Evolutionary conservation across 2,113 vertebrate genomes (phyloP).

Genomic region (Ciconia stormi): DNA sequence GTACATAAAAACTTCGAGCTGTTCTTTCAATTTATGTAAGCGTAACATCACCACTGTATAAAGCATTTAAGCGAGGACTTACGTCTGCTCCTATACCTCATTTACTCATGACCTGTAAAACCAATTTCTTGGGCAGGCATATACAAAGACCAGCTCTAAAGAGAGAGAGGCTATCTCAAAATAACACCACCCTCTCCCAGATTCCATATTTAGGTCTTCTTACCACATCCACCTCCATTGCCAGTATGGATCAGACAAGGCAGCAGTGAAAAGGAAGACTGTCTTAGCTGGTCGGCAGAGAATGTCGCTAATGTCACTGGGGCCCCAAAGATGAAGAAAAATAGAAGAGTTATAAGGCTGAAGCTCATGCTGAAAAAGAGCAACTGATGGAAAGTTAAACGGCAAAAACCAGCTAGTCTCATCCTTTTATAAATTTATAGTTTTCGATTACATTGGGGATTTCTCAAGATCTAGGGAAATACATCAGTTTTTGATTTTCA

Average conservation of each 20-base stretch:
- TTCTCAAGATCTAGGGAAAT: neutral
- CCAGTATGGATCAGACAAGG: neutral
- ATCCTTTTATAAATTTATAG: neutral
- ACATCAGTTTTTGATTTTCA: neutral
- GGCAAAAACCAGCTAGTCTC: neutral
- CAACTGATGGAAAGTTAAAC: neutral
- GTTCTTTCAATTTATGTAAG: neutral
- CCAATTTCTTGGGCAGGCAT: fast-evolving
- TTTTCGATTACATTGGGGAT: neutral
- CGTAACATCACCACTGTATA: neutral
- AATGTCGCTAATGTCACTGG: neutral
- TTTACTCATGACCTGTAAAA: neutral
- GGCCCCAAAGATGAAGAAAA: neutral
- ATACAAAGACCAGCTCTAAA: neutral
- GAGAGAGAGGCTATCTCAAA: neutral
- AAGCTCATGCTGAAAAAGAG: neutral
- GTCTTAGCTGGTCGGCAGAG: neutral
- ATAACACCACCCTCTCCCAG: neutral
- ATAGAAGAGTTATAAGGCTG: neutral
- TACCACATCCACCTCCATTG: neutral
- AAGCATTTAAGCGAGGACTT: neutral
- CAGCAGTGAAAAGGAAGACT: neutral
- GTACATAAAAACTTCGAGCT: neutral
- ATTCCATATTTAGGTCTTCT: neutral
- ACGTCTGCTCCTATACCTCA: neutral